Base-by-base conservation (phyloP, 2,113 vertebrate genomes). In the Notiomystis cincta region DNA sequence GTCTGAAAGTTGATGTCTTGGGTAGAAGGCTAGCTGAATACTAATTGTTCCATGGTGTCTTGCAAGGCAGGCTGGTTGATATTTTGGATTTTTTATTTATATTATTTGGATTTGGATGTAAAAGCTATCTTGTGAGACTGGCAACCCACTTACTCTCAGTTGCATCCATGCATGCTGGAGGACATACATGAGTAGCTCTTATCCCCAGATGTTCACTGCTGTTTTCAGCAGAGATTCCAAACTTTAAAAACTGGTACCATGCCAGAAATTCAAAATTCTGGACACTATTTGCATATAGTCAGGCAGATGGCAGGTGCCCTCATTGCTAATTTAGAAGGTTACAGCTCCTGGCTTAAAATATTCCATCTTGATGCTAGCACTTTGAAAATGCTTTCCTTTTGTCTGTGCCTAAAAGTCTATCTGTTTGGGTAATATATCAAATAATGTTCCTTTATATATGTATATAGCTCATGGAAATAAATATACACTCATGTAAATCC, bases 1-100 rank as follows among this genome's bases (percentile, higher is more conserved):
- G 64, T 93, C 71, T 91, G 76, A 96, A 76, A 80, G 72, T 19
- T 93, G 89, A 79, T 84, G 61, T 75, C 72, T 60, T 56, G 48
- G 8, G 78, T 91, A 62, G 87, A 91, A 94, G 70, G 60, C 78
- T 56, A 77, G 16, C 16, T 96, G 90, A 95, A 95, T 97, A 84
- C 84, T 96, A 96, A 97, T 94, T 82, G 65, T 82, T 72, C 28
- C 10, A 37, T 5, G 9, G 42, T 44, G 40, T 45, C 73, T 96
- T 94, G 56, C 35, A 92, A 73, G 79, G 20, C 48, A 96, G 61
- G 6, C 17, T 2, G 2, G 24, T 53, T 81, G 57, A 44, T 96
- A 78, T 93, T 85, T 95, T 87, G 57, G 53, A 28, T 93, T 88
- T 82, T n/a, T n/a, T n/a, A n/a, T n/a, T n/a, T n/a, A n/a, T n/a